Evolutionary conservation across 1,140 invertebrate genomes (phyloP), one percentile per base, ranked within the genome.

Genomic region (Potamilus streckersoni): DNA sequence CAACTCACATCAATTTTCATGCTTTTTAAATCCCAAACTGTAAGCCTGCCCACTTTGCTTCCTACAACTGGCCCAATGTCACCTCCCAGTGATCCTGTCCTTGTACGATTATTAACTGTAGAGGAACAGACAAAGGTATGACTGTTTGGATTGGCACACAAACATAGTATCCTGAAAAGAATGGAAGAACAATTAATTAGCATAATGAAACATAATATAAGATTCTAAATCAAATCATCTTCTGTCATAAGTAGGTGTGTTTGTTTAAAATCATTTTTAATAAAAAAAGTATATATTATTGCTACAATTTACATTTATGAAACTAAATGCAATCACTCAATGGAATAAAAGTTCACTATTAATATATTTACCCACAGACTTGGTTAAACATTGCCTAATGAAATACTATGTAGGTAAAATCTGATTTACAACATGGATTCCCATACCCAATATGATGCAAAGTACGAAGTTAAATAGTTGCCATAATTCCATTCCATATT

Each of bases 1-100:
- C 38, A n/a, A 63, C 84, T 90, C 82, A 92, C 91, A 79, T 93
- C 92, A 17, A 93, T 79, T 82, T 93, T 92, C 80, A 91, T 91
- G 0, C 92, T 93, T 82, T 93, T 93, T 27, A 94, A 91, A 80
- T 94, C 93, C 85, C 92, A 93, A 0, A 93, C 79, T 4, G 92
- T 82, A 15, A 93, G 83, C 81, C 91, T 92, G 8, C 91, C 92
- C 71, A 79, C 61, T 59, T 74, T 78, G 16, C 71, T 69, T 49
- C 90, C 88, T 58, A 81, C 87, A 64, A 55, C 69, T 55, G 74
- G 23, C 17, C 76, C 76, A 15, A 59, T 56, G 20, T 77, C 66
- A 19, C 71, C 27, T 20, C 81, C 79, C 31, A 70, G 38, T 13
- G 79, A 78, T 5, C 76, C 74, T 31, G 78, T 76, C 60, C 80